Evolutionary conservation across 2,888 invertebrate genomes (phyloP).

Genomic region (Capitulum mitella): DNA sequence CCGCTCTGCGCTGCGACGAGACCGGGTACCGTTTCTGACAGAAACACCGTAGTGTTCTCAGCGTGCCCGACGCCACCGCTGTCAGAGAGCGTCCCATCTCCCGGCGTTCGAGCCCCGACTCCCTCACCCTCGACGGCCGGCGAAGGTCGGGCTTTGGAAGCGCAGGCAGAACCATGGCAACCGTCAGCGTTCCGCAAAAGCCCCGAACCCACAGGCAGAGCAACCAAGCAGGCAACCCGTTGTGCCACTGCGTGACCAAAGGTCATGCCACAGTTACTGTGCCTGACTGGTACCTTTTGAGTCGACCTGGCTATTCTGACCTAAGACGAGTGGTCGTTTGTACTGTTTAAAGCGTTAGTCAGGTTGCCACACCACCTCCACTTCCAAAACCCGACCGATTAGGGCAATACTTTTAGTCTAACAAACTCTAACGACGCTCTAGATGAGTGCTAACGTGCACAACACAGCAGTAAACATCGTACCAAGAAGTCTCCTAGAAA

Average conservation of each 20-base stretch:
- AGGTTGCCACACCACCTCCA: slow-evolving; percentile 15
- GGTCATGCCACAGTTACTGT: too few species aligned
- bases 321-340: neutral
- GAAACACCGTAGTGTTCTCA: too few species aligned
- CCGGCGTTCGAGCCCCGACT: neutral
- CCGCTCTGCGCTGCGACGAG: too few species aligned
- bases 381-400: slow-evolving; percentile 13
- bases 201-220: neutral
- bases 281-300: too few species aligned
- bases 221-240: too few species aligned
- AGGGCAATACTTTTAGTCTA: neutral
- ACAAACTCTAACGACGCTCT: neutral
- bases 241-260: too few species aligned
- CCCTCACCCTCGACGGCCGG: neutral
- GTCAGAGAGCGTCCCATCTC: too few species aligned
- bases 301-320: too few species aligned
- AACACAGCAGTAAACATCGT: neutral
- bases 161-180: neutral
- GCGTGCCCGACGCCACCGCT: too few species aligned
- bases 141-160: neutral
- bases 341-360: slow-evolving; percentile 6
- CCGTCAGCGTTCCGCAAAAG: neutral
- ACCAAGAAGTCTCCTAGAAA: neutral
- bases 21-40: too few species aligned
- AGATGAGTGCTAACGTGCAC: neutral